Percentiles rank a stretch among this genome's conserved stretches.
phyloP scores from a whole-genome alignment of 1,140 invertebrate genomes.

The Steinernema feltiae region DNA sequence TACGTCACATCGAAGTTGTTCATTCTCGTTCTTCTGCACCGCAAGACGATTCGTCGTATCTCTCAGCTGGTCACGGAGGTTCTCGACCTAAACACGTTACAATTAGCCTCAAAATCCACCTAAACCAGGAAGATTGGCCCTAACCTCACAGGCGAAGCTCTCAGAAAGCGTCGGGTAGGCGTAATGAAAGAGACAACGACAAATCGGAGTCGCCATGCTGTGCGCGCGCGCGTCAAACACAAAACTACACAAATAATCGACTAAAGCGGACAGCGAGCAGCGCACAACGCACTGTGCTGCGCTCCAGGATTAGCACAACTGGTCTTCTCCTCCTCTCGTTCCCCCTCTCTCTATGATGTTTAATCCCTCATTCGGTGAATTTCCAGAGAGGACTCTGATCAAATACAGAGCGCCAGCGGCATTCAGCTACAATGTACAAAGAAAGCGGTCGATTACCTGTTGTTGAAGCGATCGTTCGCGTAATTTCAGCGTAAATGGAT shows the following conservation, averaged over 20 bases:
- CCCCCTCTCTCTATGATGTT: not conserved
- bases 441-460: not conserved
- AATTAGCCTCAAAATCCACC: not conserved
- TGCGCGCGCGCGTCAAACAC: not conserved
- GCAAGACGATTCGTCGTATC: not conserved
- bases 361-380: not conserved
- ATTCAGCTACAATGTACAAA: too few relatives aligned
- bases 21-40: not conserved
- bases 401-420: not conserved
- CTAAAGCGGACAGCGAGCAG: too few relatives aligned
- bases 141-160: slow-evolving; percentile 3
- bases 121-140: not conserved
- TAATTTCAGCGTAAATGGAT: not conserved
- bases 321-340: not conserved
- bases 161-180: not conserved
- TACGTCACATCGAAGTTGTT: not conserved
- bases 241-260: slow-evolving; percentile 12
- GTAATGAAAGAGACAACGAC: not conserved
- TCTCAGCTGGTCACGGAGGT: not conserved
- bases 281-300: too few relatives aligned
- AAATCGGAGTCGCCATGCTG: slow-evolving; percentile 2
- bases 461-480: not conserved
- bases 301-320: slow-evolving; percentile 3
- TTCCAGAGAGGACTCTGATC: not conserved
- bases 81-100: not conserved